Percentiles rank a stretch among this genome's conserved stretches.
Evolutionary conservation across 2,797 vertebrate genomes (phyloP).

Genomic region (Parotocinclus haroldoi): DNA sequence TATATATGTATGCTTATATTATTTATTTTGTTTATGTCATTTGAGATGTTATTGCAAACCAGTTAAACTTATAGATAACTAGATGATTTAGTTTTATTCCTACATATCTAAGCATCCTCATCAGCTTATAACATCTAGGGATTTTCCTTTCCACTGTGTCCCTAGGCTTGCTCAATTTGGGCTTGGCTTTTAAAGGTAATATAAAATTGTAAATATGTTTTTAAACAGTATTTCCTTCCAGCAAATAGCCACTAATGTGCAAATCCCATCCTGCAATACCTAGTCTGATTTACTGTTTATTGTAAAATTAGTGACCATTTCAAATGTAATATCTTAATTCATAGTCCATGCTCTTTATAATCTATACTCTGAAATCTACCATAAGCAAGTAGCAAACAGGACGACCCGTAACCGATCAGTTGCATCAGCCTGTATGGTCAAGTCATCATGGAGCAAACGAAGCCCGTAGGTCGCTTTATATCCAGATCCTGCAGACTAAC

Average conservation of each 20-base stretch:
- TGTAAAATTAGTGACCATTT: conserved; percentile 14
- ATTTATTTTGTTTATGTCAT: no score
- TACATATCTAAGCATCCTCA: no score
- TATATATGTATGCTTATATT: no score
- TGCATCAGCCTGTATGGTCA: conserved; percentile 42
- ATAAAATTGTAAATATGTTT: no score
- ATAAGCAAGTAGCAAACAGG: conserved; percentile 20
- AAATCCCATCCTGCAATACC: conserved; percentile 21
- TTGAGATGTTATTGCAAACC: no score
- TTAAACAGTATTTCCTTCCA: no score
- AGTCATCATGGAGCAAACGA: conserved; percentile 41
- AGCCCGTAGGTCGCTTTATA: conserved; percentile 35
- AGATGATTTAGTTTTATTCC: no score
- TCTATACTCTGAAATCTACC: conserved; percentile 11
- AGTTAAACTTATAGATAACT: no score
- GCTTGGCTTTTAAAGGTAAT: no score
- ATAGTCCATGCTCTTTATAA: conserved; percentile 13
- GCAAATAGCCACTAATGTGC: neutral
- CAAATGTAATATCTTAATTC: conserved; percentile 24
- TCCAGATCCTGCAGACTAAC: conserved; percentile 21
- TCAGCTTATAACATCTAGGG: no score
- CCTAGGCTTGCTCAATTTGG: no score
- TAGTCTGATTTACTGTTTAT: conserved; percentile 19
- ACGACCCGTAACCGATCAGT: conserved; percentile 28
- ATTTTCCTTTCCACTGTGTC: no score